Conservation (phyloP, 2,888 invertebrate genomes). For the Netelia inedita region DNA sequence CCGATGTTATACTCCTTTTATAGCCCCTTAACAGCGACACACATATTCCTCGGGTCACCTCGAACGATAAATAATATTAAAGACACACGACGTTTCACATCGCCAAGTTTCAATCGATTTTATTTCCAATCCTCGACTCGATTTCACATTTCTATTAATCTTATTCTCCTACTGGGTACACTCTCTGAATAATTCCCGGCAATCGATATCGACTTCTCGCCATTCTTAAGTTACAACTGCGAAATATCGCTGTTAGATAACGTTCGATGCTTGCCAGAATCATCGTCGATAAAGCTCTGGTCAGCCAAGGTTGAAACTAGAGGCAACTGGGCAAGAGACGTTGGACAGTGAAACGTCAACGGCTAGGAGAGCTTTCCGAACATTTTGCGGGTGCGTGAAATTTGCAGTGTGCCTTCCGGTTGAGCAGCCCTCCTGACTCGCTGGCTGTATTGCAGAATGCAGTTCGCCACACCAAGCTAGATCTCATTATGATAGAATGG, state of each 20-base stretch:
- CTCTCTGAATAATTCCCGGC: no score
- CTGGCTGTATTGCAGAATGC: slow-evolving; percentile 7
- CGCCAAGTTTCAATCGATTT: no score
- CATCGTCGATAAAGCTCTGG: slow-evolving; percentile 28
- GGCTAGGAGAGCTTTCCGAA: slow-evolving; percentile 18
- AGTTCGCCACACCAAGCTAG: slow-evolving; percentile 29
- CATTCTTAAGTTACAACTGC: not conserved
- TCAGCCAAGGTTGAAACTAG: not conserved
- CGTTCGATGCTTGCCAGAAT: not conserved
- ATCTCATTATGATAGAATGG: slow-evolving; percentile 67
- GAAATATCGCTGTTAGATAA: not conserved
- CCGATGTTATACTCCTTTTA: slow-evolving; percentile 3
- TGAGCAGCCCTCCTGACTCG: slow-evolving; percentile 30
- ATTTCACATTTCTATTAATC: no score
- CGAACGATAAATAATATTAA: no score
- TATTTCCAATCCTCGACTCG: no score
- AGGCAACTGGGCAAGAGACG: slow-evolving; percentile 7
- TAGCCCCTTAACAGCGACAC: not conserved
- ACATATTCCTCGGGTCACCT: not conserved
- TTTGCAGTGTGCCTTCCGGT: slow-evolving; percentile 63
- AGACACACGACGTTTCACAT: no score
- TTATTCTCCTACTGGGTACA: no score
- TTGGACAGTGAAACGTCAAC: slow-evolving; percentile 25
- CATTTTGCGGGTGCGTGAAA: slow-evolving; percentile 60
- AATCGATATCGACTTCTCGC: no score